Conservation (phyloP, 2,113 vertebrate species). For the Aptenodytes forsteri region DNA sequence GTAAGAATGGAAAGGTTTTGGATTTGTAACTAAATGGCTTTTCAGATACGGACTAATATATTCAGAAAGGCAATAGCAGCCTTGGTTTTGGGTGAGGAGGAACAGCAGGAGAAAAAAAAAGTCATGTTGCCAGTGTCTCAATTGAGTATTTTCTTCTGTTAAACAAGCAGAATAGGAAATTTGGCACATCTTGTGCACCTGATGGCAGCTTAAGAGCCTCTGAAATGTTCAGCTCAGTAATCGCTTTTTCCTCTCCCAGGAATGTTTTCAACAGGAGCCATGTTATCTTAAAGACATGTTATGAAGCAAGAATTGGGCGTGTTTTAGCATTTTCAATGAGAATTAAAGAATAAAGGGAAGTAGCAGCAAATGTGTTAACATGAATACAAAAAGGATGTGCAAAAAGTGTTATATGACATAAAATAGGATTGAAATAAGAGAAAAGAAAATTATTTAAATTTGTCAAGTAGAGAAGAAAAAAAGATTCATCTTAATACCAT, state of each 20-base stretch:
- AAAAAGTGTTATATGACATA: background rate
- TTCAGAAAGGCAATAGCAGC: background rate
- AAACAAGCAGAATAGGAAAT: background rate
- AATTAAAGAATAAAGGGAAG: background rate
- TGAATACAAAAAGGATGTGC: background rate
- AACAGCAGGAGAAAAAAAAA: background rate
- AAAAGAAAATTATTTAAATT: background rate
- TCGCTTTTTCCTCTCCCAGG: background rate
- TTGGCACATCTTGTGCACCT: background rate
- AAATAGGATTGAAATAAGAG: background rate
- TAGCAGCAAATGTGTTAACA: background rate
- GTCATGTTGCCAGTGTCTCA: background rate
- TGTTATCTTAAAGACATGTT: background rate
- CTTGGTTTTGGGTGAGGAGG: background rate
- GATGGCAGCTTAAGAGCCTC: background rate
- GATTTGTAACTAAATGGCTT: conserved; percentile 44
- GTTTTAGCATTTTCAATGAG: background rate
- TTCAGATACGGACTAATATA: conserved; percentile 5
- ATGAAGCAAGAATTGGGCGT: background rate
- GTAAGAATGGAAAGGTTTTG: background rate
- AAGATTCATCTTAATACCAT: background rate
- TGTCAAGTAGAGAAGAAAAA: background rate
- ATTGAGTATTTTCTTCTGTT: background rate
- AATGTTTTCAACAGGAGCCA: background rate
- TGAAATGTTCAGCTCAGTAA: conserved; percentile 24